phyloP scores from a whole-genome alignment of 2,113 vertebrate genomes.

The Lathamus discolor region DNA sequence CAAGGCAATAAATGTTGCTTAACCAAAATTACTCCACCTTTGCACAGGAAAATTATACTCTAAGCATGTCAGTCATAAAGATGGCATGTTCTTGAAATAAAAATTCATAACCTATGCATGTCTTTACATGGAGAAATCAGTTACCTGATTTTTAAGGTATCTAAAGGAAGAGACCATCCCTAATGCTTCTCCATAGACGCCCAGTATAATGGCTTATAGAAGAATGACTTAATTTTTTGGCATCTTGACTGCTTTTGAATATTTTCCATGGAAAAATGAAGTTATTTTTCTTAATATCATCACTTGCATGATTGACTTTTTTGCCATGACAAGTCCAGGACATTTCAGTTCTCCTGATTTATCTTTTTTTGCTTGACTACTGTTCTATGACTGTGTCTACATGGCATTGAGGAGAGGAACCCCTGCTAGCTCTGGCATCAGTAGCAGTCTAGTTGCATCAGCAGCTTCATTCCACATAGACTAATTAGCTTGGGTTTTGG shows the following conservation, averaged over 20 bases:
- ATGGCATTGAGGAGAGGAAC: background rate
- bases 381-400: background rate
- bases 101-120: background rate
- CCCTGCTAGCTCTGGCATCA: conserved; percentile 49
- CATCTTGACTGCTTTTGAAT: background rate
- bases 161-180: background rate
- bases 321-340: background rate
- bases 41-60: conserved; percentile 2
- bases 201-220: background rate
- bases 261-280: conserved; percentile 15
- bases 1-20: conserved; percentile 34
- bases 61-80: background rate
- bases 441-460: background rate
- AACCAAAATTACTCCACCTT: conserved; percentile 30
- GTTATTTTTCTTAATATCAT: conserved; percentile 23
- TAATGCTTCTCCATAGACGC: background rate
- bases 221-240: conserved; percentile 45
- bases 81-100: background rate
- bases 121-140: conserved; percentile 13
- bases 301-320: conserved; percentile 2
- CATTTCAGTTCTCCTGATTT: background rate
- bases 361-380: background rate
- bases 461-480: background rate
- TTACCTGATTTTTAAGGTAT: background rate
- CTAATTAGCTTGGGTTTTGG: background rate